Base-by-base conservation (phyloP, 2,113 vertebrate species). In the Nothocercus julius region DNA sequence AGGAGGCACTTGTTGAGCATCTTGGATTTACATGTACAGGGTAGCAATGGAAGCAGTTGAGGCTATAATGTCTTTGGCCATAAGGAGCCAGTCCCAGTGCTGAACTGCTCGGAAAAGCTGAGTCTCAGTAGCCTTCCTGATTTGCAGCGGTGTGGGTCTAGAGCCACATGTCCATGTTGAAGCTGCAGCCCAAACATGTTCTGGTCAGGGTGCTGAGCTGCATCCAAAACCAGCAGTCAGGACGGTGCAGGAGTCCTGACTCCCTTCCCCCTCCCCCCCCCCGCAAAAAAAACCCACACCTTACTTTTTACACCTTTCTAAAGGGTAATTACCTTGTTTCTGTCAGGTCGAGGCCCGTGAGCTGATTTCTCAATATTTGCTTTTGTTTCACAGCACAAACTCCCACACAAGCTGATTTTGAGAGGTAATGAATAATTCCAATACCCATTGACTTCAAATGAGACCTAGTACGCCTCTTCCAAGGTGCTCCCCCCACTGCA, bases 31-130 rank as follows among this genome's bases (percentile, higher is more conserved):
- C 4, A 7, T 0, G 3, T 1, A 12, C 27, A 54, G 38, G 38
- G 38, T 47, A 79, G 79, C 47, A 63, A 32, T 20, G 12, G 36
- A 73, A 85, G 9, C 34, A 11, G 8, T 3, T 9, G 16, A 53
- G 61, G 4, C 54, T 66, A 11, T 8, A 21, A 13, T 30, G 27
- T 4, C 51, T 49, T 9, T 38, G 17, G 54, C 54, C 61, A 5
- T 1, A 16, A 54, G 38, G 13, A 58, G 19, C 10, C 4, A 51
- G 28, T 20, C 8, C 19, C 1, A 1, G 1, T 2, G 4, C 40
- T 25, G 1, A 2, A 4, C 36, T 54, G 11, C 36, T 24, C 36
- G 58, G 38, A 30, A 56, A 61, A 76, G 7, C n/a, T 44, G 17
- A 10, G 19, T 4, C 66, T 69, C 68, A 36, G 61, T 53, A 73